A percentile compares a stretch with the other conserved stretches of the same genome.
These are phyloP conservation scores for Epinephelus cyanopodus DNA, from an alignment of 2,113 vertebrate species.

Conservation along the genomic window DNA sequence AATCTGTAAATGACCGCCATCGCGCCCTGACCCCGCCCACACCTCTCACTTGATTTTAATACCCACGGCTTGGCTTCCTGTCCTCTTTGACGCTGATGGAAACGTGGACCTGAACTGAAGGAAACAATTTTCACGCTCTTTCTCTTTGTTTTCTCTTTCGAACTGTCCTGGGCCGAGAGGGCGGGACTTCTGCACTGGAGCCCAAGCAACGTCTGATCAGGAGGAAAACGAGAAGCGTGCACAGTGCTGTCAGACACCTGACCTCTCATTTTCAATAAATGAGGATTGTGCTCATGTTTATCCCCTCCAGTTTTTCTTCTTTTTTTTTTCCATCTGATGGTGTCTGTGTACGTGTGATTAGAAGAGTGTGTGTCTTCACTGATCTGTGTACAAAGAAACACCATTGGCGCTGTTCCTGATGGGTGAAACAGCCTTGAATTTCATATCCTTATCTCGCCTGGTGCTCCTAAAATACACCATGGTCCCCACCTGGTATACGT, in stretches of 20 bases:
- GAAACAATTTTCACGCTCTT: conserved; percentile 45
- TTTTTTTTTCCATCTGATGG: not conserved
- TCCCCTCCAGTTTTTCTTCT: conserved; percentile 16
- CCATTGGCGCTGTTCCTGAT: not conserved
- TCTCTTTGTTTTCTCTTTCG: not conserved
- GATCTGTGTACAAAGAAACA: conserved; percentile 23
- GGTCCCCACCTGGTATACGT: not conserved
- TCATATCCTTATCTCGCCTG: conserved; percentile 25
- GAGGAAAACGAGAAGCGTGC: conserved; percentile 19
- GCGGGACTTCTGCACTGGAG: conserved; percentile 30
- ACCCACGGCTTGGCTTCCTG: conserved; percentile 3
- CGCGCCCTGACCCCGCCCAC: conserved; percentile 11
- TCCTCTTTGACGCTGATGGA: conserved; percentile 2
- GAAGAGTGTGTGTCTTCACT: conserved; percentile 25
- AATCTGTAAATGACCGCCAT: conserved; percentile 65
- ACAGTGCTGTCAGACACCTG: conserved; percentile 18
- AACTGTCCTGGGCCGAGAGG: not conserved
- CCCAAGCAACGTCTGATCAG: conserved; percentile 30
- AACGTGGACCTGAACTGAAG: conserved; percentile 38
- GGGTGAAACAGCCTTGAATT: conserved; percentile 21
- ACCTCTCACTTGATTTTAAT: conserved; percentile 67
- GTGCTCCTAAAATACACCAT: conserved; percentile 18
- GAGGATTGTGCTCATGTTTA: conserved; percentile 32
- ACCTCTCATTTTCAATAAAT: conserved; percentile 60
- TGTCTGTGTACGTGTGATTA: conserved; percentile 38